Evolutionary conservation across 2,797 vertebrate species (phyloP).

Genomic region (Emys orbicularis): DNA sequence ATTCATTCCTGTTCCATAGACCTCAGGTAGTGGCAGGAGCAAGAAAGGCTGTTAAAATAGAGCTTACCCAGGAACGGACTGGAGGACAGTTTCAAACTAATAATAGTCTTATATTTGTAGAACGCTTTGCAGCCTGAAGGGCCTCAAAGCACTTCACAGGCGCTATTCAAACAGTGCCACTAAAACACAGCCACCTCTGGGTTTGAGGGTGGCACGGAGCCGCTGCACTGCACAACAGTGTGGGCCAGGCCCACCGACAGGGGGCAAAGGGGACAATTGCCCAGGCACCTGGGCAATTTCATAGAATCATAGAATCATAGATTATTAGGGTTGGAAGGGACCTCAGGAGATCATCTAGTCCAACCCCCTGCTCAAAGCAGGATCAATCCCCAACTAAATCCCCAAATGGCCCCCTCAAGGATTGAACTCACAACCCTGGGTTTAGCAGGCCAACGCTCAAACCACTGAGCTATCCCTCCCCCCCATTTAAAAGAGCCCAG

Average conservation of each 20-base stretch:
- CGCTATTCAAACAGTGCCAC: neutral
- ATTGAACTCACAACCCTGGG: too few species aligned
- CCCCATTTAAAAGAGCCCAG: too few species aligned
- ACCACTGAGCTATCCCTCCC: too few species aligned
- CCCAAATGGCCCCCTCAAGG: too few species aligned
- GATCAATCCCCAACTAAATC: too few species aligned
- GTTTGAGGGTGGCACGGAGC: neutral
- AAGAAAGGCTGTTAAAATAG: neutral
- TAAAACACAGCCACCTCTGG: neutral
- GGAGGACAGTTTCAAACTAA: neutral
- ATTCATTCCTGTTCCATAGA: neutral
- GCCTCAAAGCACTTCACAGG: neutral
- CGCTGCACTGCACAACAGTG: neutral
- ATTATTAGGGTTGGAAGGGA: too few species aligned
- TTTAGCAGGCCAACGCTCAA: too few species aligned
- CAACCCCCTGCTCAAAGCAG: too few species aligned
- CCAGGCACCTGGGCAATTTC: too few species aligned
- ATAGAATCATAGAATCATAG: too few species aligned
- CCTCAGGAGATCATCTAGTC: too few species aligned
- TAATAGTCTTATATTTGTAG: accelerated
- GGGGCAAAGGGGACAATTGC: too few species aligned
- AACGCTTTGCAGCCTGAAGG: neutral
- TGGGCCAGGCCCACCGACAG: accelerated
- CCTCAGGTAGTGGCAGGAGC: neutral
- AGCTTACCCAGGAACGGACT: accelerated